Conservation (phyloP, 2,888 invertebrate species). For the Anorthoa munda region DNA sequence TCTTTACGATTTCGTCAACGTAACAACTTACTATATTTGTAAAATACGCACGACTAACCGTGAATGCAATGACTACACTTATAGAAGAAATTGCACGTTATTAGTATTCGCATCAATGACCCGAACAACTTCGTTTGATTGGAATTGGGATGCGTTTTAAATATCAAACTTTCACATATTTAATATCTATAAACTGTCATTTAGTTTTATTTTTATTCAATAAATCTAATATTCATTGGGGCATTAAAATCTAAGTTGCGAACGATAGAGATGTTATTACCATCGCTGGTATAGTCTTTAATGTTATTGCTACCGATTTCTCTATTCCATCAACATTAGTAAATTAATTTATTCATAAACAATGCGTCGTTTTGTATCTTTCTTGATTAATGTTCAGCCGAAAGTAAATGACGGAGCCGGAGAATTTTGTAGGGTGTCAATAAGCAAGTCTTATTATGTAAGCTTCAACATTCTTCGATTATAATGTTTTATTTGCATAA, state of each 20-base stretch:
- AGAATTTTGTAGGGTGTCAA: conserved; percentile 63
- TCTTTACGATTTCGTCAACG: conserved; percentile 74
- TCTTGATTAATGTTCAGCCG: conserved; percentile 43
- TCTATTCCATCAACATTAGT: conserved; percentile 50
- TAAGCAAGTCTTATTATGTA: conserved; percentile 70
- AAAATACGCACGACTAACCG: conserved; percentile 74
- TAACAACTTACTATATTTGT: conserved; percentile 69
- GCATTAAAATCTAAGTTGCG: conserved; percentile 38
- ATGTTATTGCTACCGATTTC: conserved; percentile 56
- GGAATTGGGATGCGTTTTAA: conserved; percentile 55
- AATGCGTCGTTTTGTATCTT: conserved; percentile 24
- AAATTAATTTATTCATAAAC: conserved; percentile 43
- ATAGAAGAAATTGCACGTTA: conserved; percentile 69
- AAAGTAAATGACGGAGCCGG: conserved; percentile 60
- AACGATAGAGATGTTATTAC: conserved; percentile 33
- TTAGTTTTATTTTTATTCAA: conserved; percentile 50
- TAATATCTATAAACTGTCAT: conserved; percentile 54
- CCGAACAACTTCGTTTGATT: conserved; percentile 55
- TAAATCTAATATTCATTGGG: conserved; percentile 50
- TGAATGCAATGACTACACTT: conserved; percentile 66
- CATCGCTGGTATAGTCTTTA: conserved; percentile 29
- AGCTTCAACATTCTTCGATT: conserved; percentile 73
- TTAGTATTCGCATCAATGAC: conserved; percentile 69
- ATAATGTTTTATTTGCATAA: conserved; percentile 75
- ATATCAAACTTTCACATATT: conserved; percentile 69